A percentile compares a stretch with the other conserved stretches of the same genome.
Conservation (phyloP, 2,888 invertebrate genomes). For the Bembecia ichneumoniformis region DNA sequence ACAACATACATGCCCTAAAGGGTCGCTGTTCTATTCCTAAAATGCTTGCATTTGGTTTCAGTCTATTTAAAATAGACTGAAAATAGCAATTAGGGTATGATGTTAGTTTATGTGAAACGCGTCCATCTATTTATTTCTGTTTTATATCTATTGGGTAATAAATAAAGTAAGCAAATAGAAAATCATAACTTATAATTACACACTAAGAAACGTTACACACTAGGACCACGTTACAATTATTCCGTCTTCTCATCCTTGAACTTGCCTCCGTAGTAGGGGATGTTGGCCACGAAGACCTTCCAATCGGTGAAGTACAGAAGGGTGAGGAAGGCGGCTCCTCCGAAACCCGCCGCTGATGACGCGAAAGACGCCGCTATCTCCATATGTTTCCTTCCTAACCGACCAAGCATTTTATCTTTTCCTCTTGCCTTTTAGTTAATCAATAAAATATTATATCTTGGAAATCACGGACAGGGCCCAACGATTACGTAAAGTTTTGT, state of each 20-base stretch:
- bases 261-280: constrained; percentile 84
- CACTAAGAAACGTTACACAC: background rate
- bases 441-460: no score
- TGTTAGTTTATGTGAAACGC: no score
- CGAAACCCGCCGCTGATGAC: constrained; percentile 75
- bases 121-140: no score
- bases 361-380: constrained; percentile 67
- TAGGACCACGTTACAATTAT: constrained; percentile 9
- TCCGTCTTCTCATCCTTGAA: constrained; percentile 65
- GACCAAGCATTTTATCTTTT: constrained; percentile 39
- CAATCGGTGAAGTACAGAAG: constrained; percentile 85
- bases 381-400: constrained; percentile 75
- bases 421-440: no score
- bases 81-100: no score
- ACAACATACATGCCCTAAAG: no score
- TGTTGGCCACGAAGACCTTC: constrained; percentile 78
- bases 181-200: background rate
- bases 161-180: background rate
- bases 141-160: background rate
- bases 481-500: no score
- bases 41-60: no score
- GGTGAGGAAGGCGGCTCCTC: constrained; percentile 73
- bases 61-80: no score
- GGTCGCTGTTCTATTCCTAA: no score
- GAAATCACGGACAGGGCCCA: no score